Base-by-base conservation (phyloP, 2,113 vertebrate genomes). In the Anarhynchus alexandrinus region DNA sequence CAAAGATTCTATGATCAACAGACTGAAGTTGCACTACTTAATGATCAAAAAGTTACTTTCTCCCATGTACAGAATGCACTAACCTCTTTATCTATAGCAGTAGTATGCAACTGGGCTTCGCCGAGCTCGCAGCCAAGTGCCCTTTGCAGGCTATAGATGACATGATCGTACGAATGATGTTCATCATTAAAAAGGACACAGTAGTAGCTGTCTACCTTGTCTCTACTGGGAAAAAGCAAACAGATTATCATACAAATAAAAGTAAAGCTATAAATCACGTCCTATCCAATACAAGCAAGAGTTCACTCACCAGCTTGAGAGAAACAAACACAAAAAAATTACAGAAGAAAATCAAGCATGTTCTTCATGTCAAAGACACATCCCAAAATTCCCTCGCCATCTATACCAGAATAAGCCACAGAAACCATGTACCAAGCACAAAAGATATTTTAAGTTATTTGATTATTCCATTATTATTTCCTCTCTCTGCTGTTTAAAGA, bases 151-250 rank as follows among this genome's bases (percentile, higher is more conserved):
- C 99, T 99, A 96, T 99, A 99, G 97, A 99, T 99, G 73, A 99
- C 99, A 67, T 99, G 99, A 91, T 99, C 99, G 2, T 99, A 99
- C 8, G 99, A 99, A 98, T 99, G 99, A 97, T 99, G 99, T n/a
- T 99, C 99, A 83, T 99, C 99, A 83, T 99, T 99, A 98, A 99
- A 99, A 94, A 99, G 98, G 52, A 99, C 99, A 96, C 99, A 99
- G 95, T 98, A 99, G 95, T 99, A 99, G 38, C 97, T 98, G 91
- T 99, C 98, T 59, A 97, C 97, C 97, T 99, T 99, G 94, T 98
- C 97, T 78, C 97, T 97, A 38, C 97, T 97, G 80, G 43, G 69
- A 86, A 95, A 71, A 95, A 95, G 36, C 10, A 51, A 77, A 81
- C 11, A 88, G 21, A 69, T 13, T 32, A 96, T 32, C 52, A 93